Percentiles rank a stretch among this genome's conserved stretches.
Conservation (phyloP, 2,113 vertebrate species). For the Speoplatyrhinus poulsoni region DNA sequence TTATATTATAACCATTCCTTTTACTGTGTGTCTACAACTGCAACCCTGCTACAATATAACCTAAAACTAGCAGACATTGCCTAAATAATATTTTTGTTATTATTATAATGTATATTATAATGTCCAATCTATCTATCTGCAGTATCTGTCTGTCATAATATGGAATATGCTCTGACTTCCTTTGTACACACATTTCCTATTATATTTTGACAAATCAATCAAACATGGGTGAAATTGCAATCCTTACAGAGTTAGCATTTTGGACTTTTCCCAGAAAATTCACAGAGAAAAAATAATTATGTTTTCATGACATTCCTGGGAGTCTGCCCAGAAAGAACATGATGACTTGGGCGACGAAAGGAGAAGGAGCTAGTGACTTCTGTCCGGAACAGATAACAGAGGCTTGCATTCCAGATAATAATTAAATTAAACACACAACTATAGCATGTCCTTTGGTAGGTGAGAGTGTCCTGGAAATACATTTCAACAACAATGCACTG, state of each 20-base stretch:
- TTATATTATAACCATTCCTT: too few relatives aligned
- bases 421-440: not conserved
- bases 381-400: not conserved
- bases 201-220: not conserved
- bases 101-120: too few relatives aligned
- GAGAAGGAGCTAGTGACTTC: not conserved
- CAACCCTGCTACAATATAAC: too few relatives aligned
- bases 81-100: too few relatives aligned
- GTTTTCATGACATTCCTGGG: slow-evolving; percentile 12
- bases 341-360: slow-evolving; percentile 5
- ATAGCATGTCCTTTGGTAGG: too few relatives aligned
- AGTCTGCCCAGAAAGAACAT: not conserved
- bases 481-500: too few relatives aligned
- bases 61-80: too few relatives aligned
- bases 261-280: slow-evolving; percentile 7
- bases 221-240: slow-evolving; percentile 10
- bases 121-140: too few relatives aligned
- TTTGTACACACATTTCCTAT: slow-evolving; percentile 3
- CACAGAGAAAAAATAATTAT: not conserved
- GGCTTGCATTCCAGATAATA: not conserved
- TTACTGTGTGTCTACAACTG: too few relatives aligned
- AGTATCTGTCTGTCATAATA: too few relatives aligned
- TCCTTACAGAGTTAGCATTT: slow-evolving; percentile 2
- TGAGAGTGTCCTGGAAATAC: too few relatives aligned
- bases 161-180: too few relatives aligned